Base-by-base conservation (phyloP, 2,797 vertebrate species). In the Bucorvus abyssinicus region DNA sequence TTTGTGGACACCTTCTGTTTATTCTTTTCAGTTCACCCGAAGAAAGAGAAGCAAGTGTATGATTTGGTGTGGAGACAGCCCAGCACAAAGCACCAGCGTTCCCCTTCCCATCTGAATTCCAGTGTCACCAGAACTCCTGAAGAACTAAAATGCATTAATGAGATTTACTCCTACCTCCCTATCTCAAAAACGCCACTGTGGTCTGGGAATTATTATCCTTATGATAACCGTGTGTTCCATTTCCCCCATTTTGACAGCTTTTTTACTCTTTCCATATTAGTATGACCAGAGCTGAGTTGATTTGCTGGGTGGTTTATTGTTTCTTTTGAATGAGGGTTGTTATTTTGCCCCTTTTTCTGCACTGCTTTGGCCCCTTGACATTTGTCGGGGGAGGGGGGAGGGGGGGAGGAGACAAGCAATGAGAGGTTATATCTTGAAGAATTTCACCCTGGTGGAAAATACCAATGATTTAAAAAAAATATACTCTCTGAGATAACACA, bases 381-480 rank as follows among this genome's bases (percentile, higher is more conserved):
- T 90, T 95, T 77, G 53, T 19, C 19, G 9, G 50, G 2, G 20
- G 44, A 22, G n/a, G n/a, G 19, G 49, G 38, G 24, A 15, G 26
- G 27, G 38, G 16, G 17, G 63, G 74, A 84, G 34, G 18, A 59
- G 49, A 42, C 56, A 87, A 26, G 70, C 32, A 93, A 76, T 67
- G 64, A 71, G 81, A 68, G 24, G 60, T 85, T 87, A 2, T 74
- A 57, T 57, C 88, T 89, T 53, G 63, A 90, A 75, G 24, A 93
- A 94, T 94, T 94, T 93, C 77, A 89, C 70, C 49, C 70, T 71
- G 17, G 49, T 84, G 56, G 87, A 94, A 96, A 95, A 96, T 68
- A 91, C 44, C 80, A 90, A 67, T 79, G 85, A 89, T 84, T 96
- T 91, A 87, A 96, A 95, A 95, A 84, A 89, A 96, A 92, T 83